These are phyloP conservation scores for Corydoras sp. DNA, from an alignment of 2,113 vertebrate genomes.

Conservation along the genomic window DNA sequence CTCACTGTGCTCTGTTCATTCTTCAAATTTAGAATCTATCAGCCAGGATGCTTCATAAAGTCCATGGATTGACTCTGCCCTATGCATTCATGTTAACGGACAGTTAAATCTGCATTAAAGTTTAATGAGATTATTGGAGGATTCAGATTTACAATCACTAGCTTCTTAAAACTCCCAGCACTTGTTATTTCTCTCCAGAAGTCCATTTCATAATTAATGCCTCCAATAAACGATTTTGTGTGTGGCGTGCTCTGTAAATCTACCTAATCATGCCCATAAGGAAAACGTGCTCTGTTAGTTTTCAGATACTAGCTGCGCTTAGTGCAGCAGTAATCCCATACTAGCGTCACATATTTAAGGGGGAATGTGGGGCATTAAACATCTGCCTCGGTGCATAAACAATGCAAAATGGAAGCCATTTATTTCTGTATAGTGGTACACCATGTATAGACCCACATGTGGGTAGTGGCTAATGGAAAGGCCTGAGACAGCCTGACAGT, in stretches of 20 bases:
- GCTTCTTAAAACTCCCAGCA: slow-evolving; percentile 47
- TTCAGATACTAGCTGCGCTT: slow-evolving; percentile 13
- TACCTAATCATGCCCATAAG: slow-evolving; percentile 38
- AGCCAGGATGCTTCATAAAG: slow-evolving; percentile 34
- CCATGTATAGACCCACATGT: slow-evolving; percentile 3
- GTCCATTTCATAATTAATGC: slow-evolving; percentile 52
- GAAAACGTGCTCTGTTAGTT: slow-evolving; percentile 23
- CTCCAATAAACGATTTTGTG: slow-evolving; percentile 38
- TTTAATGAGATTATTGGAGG: slow-evolving; percentile 54
- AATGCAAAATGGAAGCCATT: slow-evolving; percentile 15
- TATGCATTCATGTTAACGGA: slow-evolving; percentile 46
- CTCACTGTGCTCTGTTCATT: slow-evolving; percentile 36
- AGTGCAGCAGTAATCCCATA: slow-evolving; percentile 51
- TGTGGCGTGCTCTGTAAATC: slow-evolving; percentile 45
- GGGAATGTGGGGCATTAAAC: slow-evolving; percentile 31
- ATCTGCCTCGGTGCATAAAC: slow-evolving; percentile 32
- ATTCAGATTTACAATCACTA: slow-evolving; percentile 47
- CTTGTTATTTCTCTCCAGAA: slow-evolving; percentile 50
- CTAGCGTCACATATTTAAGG: slow-evolving; percentile 43
- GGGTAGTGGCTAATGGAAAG: slow-evolving; percentile 22
- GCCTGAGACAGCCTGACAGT: slow-evolving; percentile 9
- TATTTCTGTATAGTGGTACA: slow-evolving; percentile 13
- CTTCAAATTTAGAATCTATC: slow-evolving; percentile 41
- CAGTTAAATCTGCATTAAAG: slow-evolving; percentile 58
- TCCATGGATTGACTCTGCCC: slow-evolving; percentile 34